Evolutionary conservation across 2,888 invertebrate genomes (phyloP).

Genomic region (Ophion costatus): DNA sequence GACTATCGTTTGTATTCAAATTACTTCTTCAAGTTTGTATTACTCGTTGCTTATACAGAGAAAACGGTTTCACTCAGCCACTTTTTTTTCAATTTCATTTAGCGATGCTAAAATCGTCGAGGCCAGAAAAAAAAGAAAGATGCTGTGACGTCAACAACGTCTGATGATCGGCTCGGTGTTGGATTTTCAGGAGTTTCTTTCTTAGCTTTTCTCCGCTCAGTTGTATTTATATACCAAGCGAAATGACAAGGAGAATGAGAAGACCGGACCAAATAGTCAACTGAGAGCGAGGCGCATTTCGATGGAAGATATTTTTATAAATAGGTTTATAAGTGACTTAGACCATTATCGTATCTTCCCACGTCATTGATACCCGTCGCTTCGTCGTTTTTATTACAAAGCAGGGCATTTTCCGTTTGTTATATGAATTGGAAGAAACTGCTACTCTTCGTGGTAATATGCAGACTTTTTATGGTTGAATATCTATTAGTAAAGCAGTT

Average conservation of each 20-base stretch:
- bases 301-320: not conserved
- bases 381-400: too few species aligned
- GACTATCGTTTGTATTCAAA: too few species aligned
- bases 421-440: not conserved
- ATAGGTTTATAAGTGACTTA: not conserved
- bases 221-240: conserved; percentile 7
- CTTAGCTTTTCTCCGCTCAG: not conserved
- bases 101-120: too few species aligned
- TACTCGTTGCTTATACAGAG: too few species aligned
- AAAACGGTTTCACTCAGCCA: too few species aligned
- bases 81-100: too few species aligned
- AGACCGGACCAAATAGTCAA: not conserved
- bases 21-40: too few species aligned
- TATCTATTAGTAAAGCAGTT: too few species aligned
- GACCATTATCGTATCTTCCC: not conserved
- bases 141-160: not conserved
- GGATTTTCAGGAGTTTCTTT: conserved; percentile 3
- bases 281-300: conserved; percentile 6
- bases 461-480: too few species aligned
- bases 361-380: too few species aligned
- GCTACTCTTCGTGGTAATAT: too few species aligned
- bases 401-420: not conserved
- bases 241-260: conserved; percentile 3
- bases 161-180: not conserved
- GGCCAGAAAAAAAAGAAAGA: not conserved